A percentile compares a stretch with the other conserved stretches of the same genome.
phyloP scores from a whole-genome alignment of 2,888 invertebrate species.

The Boloria selene region DNA sequence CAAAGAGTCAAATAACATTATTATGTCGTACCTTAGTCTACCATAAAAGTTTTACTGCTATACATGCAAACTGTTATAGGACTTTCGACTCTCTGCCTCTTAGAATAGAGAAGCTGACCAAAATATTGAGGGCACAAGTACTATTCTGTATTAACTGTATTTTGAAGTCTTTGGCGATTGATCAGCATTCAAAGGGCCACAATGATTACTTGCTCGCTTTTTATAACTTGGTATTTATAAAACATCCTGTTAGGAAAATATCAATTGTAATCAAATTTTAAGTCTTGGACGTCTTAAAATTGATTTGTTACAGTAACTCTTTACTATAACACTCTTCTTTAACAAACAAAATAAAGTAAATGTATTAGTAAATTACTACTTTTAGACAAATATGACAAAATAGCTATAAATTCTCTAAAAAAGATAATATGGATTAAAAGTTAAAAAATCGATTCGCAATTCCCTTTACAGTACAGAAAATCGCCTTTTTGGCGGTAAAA shows the following conservation, averaged over 20 bases:
- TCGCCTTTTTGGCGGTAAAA: too few species aligned
- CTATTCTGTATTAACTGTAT: constrained; percentile 60
- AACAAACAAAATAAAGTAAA: too few species aligned
- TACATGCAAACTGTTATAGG: constrained; percentile 22
- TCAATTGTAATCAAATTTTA: constrained; percentile 39
- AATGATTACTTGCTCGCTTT: constrained; percentile 63
- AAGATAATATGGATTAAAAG: too few species aligned
- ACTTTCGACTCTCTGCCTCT: constrained; percentile 45
- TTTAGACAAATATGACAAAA: too few species aligned
- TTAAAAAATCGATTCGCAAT: too few species aligned
- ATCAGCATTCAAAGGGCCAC: constrained; percentile 67
- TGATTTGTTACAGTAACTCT: not conserved
- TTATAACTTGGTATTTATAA: constrained; percentile 52
- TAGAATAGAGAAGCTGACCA: constrained; percentile 21
- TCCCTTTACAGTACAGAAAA: too few species aligned
- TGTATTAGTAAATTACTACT: too few species aligned
- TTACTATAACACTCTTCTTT: not conserved
- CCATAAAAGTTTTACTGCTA: constrained; percentile 37
- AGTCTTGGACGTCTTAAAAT: constrained; percentile 27
- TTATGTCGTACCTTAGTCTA: constrained; percentile 61
- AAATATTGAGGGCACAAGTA: constrained; percentile 31
- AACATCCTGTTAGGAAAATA: constrained; percentile 46
- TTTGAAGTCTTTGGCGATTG: constrained; percentile 75
- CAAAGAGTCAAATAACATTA: constrained; percentile 73
- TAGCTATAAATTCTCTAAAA: too few species aligned